phyloP scores from a whole-genome alignment of 2,797 vertebrate genomes.

The Pyrocephalus nanus region DNA sequence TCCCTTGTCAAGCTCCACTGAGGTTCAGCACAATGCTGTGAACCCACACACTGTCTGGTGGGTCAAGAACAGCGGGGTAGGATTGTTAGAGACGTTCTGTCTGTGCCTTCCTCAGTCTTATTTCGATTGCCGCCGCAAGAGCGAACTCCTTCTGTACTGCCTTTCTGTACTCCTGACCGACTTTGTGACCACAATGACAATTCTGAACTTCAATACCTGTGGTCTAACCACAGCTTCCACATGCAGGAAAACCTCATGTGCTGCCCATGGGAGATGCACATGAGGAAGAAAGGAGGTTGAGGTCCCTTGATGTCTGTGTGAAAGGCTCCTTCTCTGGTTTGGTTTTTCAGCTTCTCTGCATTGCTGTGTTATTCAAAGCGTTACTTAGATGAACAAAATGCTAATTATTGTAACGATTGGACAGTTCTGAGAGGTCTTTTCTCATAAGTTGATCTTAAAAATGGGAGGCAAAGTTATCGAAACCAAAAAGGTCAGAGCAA shows the following conservation, averaged over 20 bases:
- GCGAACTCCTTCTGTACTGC: neutral
- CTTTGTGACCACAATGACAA: neutral
- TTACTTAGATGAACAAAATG: neutral
- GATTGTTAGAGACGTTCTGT: rapidly evolving
- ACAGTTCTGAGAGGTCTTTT: neutral
- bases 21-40: rapidly evolving
- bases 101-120: neutral
- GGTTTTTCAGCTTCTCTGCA: neutral
- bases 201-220: neutral
- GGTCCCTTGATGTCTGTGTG: neutral
- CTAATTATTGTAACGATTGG: neutral
- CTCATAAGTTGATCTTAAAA: neutral
- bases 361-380: neutral
- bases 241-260: neutral
- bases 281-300: neutral
- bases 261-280: neutral
- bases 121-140: rapidly evolving
- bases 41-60: rapidly evolving
- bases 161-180: neutral
- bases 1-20: neutral
- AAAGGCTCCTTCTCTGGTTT: neutral
- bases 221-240: neutral
- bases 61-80: rapidly evolving
- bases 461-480: neutral
- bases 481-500: neutral